Percentiles rank a stretch among this genome's conserved stretches.
These are phyloP conservation scores for Andrena fulva DNA, from an alignment of 2,888 invertebrate genomes.

Conservation along the genomic window DNA sequence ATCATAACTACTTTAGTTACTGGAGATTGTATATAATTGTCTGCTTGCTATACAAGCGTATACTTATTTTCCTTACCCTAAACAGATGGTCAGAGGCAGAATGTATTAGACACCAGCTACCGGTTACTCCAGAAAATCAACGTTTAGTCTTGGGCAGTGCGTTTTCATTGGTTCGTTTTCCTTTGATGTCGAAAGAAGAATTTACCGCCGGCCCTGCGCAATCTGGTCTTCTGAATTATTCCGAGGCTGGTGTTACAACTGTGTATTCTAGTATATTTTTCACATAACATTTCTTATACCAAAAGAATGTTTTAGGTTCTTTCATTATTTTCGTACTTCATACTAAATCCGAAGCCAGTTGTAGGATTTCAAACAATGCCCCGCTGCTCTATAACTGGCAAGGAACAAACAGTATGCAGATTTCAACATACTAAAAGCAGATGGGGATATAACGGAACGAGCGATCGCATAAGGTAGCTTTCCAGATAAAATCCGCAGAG, in stretches of 20 bases:
- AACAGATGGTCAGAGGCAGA: slow-evolving; percentile 91
- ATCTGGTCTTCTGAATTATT: slow-evolving; percentile 90
- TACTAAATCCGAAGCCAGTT: slow-evolving; percentile 91
- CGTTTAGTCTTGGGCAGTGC: slow-evolving; percentile 89
- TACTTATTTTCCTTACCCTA: slow-evolving; percentile 32
- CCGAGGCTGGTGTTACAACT: slow-evolving; percentile 85
- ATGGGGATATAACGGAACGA: slow-evolving; percentile 94
- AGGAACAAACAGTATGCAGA: slow-evolving; percentile 90
- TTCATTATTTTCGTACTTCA: slow-evolving; percentile 89
- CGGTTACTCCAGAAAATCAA: slow-evolving; percentile 89
- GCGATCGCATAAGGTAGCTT: slow-evolving; percentile 90
- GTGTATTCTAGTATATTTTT: neutral
- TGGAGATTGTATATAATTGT: neutral
- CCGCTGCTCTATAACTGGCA: slow-evolving; percentile 91
- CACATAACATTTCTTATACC: neutral
- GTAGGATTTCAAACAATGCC: slow-evolving; percentile 90
- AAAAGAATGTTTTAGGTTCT: slow-evolving; percentile 85
- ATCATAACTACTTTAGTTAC: slow-evolving; percentile 59
- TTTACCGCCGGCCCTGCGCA: slow-evolving; percentile 92
- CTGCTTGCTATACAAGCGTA: neutral
- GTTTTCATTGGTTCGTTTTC: slow-evolving; percentile 91
- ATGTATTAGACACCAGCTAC: slow-evolving; percentile 89
- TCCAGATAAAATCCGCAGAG: neutral
- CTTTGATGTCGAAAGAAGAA: slow-evolving; percentile 94
- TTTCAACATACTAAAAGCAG: slow-evolving; percentile 92